phyloP scores from a whole-genome alignment of 2,888 invertebrate genomes.

The Globia sparganii region DNA sequence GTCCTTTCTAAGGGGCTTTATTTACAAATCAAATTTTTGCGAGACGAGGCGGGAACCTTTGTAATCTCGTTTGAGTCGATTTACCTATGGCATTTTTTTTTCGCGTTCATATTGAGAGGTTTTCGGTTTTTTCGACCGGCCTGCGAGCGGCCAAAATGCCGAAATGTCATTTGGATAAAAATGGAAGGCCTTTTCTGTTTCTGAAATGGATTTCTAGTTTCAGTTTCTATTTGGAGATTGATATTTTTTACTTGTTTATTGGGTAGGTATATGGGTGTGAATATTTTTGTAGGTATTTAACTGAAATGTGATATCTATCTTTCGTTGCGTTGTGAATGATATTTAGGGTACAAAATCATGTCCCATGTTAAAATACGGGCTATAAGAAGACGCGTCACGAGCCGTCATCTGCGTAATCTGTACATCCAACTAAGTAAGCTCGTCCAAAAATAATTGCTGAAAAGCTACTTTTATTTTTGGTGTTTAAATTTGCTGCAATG shows the following conservation, averaged over 20 bases:
- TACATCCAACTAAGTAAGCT: neutral
- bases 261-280: neutral
- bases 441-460: neutral
- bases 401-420: neutral
- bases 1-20: slow-evolving; percentile 73
- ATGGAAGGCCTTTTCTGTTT: slow-evolving; percentile 19
- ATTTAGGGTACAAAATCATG: neutral
- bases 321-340: neutral
- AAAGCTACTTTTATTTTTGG: neutral
- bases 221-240: slow-evolving; percentile 33
- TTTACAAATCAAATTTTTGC: slow-evolving; percentile 81
- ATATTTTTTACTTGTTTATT: slow-evolving; percentile 32
- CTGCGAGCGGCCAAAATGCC: slow-evolving; percentile 21
- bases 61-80: slow-evolving; percentile 73
- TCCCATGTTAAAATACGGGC: neutral
- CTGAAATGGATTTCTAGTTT: slow-evolving; percentile 33
- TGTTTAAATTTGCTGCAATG: neutral
- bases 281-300: neutral
- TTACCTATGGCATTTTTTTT: slow-evolving; percentile 68
- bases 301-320: neutral
- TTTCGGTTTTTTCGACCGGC: slow-evolving; percentile 33
- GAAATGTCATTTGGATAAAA: slow-evolving; percentile 56
- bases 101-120: slow-evolving; percentile 43
- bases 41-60: slow-evolving; percentile 70
- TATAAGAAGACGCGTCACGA: neutral